Conservation (phyloP, 2,113 vertebrate genomes). For the Progne subis region DNA sequence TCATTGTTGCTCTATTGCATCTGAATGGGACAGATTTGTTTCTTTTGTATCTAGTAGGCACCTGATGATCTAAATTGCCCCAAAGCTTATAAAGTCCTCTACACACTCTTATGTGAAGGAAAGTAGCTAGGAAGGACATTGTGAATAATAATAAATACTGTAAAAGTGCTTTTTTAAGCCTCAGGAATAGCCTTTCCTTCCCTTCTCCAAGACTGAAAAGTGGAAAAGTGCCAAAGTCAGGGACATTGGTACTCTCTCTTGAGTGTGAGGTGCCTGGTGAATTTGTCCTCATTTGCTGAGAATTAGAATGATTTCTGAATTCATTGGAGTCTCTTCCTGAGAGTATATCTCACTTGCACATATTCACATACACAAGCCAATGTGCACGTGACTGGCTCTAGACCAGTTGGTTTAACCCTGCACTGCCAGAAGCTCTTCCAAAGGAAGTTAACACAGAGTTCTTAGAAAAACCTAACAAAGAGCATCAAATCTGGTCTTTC, state of each 20-base stretch:
- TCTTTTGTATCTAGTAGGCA: not conserved
- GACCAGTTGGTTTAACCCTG: not conserved
- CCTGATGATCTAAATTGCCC: not conserved
- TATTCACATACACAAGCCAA: not conserved
- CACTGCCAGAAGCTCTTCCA: not conserved
- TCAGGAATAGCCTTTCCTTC: not conserved
- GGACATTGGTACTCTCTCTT: rapidly evolving
- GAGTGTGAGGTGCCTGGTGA: not conserved
- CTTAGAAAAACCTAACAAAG: not conserved
- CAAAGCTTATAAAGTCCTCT: not conserved
- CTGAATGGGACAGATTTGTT: not conserved
- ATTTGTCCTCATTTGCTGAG: not conserved
- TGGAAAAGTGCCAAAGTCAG: not conserved
- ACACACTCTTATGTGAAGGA: not conserved
- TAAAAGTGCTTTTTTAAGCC: not conserved
- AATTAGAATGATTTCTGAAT: not conserved
- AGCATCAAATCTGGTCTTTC: not conserved
- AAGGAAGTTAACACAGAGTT: not conserved
- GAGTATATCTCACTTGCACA: not conserved
- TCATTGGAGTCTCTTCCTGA: not conserved
- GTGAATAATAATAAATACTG: not conserved
- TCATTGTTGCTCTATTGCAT: not conserved
- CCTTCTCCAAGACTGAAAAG: not conserved
- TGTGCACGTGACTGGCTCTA: not conserved
- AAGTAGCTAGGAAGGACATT: not conserved